Evolutionary conservation across 2,888 invertebrate species (phyloP).

Genomic region (Masnerella sp.): DNA sequence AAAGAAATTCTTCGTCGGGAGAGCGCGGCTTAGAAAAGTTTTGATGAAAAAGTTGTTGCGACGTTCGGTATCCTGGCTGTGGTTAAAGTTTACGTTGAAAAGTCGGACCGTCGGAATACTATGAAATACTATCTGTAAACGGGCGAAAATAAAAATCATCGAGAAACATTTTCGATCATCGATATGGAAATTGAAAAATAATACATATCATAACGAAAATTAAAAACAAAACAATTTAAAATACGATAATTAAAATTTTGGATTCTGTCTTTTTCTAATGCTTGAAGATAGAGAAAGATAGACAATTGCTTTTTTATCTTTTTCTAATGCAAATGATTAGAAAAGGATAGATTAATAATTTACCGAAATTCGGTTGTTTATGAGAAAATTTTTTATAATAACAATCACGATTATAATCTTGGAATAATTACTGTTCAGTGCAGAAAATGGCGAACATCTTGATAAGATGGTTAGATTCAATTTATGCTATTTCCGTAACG

Average conservation of each 20-base stretch:
- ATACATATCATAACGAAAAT: too few relatives aligned
- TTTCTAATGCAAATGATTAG: neutral
- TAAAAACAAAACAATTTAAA: too few relatives aligned
- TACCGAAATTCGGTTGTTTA: neutral
- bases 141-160: constrained; percentile 41
- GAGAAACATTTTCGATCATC: constrained; percentile 25
- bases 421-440: neutral
- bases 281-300: too few relatives aligned
- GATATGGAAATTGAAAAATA: too few relatives aligned
- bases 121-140: constrained; percentile 58
- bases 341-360: too few relatives aligned
- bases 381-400: too few relatives aligned
- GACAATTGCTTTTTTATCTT: neutral
- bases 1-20: constrained; percentile 52
- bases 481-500: constrained; percentile 19
- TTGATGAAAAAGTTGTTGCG: constrained; percentile 70
- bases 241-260: too few relatives aligned
- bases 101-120: constrained; percentile 60
- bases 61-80: constrained; percentile 36
- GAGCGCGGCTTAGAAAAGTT: constrained; percentile 65
- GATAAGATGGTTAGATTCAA: constrained; percentile 17
- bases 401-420: neutral
- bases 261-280: too few relatives aligned
- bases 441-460: constrained; percentile 23
- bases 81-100: constrained; percentile 61